Evolutionary conservation across 2,113 vertebrate genomes (phyloP), one percentile per base, ranked within the genome.

Genomic region (Albula glossodonta): DNA sequence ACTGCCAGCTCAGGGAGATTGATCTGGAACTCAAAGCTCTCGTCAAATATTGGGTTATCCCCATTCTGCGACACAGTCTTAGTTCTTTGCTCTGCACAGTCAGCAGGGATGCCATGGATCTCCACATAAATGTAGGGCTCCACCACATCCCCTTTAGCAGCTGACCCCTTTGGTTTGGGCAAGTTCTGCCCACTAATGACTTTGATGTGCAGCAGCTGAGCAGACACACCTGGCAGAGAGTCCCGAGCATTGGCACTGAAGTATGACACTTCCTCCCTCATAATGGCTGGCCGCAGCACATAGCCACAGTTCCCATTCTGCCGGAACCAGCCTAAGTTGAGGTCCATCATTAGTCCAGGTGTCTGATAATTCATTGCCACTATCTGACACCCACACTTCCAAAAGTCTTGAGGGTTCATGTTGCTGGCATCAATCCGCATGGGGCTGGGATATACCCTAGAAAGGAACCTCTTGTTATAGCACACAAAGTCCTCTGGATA

Each of bases 331-430:
- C 97, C 97, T 0, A 96, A 91, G 0, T 98, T 97, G 25, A 98
- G 95, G 91, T 98, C 97, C 97, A 98, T 97, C 97, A 98, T 98
- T 63, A 98, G 91, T 9, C 97, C 97, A 0, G 97, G 97, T 0
- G 97, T 98, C 89, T 98, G 97, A 90, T 97, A 97, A 93, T 98
- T 98, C 97, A 98, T 97, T 80, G 97, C 97, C 85, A 98, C 97
- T 88, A 98, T 97, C 89, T 98, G 97, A 92, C 97, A 98, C 88
- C 97, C 97, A 0, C 97, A 98, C 88, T 98, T 98, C 97, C 97
- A 98, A 92, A 98, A 98, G 87, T 98, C 97, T 93, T 98, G 97
- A 0, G 97, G 97, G 90, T 98, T 98, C 96, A 98, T 97, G 92
- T 98, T 98, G 93, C 97, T 98, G 92, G 97, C 96, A 2, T 98